Evolutionary conservation across 2,797 vertebrate genomes (phyloP), one percentile per base, ranked within the genome.

Genomic region (Acanthopagrus latus): DNA sequence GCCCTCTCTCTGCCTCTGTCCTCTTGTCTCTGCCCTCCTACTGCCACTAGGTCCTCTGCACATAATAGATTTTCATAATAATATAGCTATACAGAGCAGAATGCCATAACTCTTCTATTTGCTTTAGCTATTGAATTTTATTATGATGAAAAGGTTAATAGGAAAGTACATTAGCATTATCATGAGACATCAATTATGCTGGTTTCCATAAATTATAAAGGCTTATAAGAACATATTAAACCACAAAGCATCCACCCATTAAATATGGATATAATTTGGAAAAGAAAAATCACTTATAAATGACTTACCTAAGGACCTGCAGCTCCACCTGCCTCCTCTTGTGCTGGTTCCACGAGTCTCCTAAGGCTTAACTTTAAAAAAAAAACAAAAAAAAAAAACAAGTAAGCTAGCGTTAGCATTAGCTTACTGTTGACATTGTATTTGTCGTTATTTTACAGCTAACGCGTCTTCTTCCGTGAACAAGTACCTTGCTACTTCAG

Each of bases 1-100:
- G 54, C 59, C 38, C 38, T 17, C 60, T 58, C 69, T 48, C 55
- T 76, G 51, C 64, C 56, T 74, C 78, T 54, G 52, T 56, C 3
- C 59, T 60, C 52, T 65, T 65, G 47, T 70, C 58, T 48, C 66
- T 54, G 29, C 21, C 27, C 20, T 23, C 41, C 48, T 21, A 33
- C 38, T 21, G 52, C 3, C 14, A 21, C 17, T 46, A 6, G 43
- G 7, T 38, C 50, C 64, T 41, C 62, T 83, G 69, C 48, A 25
- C 51, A 11, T 41, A 21, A 58, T 18, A 33, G 11, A 52, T 33
- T 25, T 1, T 51, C 33, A 54, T 12, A 43, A 21, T n/a, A 41
- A 21, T 25, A 4, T 16, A 38, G 38, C 7, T 10, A 46, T 38
- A n/a, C 8, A 27, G 67, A 9, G 7, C 0, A 10, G 1, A 25